These are phyloP conservation scores for Antrozous pallidus DNA, from an alignment of 2,797 vertebrate species.

Conservation along the genomic window DNA sequence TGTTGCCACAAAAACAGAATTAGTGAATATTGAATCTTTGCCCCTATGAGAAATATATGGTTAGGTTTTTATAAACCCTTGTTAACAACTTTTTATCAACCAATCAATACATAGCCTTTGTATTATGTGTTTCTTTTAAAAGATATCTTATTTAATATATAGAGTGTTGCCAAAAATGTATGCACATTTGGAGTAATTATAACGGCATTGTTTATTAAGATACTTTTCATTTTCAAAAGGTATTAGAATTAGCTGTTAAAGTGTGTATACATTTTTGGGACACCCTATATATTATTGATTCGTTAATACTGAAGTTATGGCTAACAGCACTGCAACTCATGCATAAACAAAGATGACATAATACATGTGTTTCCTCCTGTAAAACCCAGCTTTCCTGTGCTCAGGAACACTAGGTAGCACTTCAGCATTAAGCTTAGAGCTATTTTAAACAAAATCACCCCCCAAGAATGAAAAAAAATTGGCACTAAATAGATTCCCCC, in stretches of 20 bases:
- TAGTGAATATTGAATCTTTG: background rate
- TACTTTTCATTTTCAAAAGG: no score
- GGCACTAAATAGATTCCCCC: background rate
- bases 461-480: background rate
- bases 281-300: background rate
- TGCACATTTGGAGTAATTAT: no score
- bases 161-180: no score
- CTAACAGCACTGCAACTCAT: background rate
- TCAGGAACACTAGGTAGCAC: background rate
- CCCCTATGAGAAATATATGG: background rate
- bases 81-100: background rate
- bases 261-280: background rate
- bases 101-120: background rate
- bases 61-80: background rate
- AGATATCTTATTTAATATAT: background rate
- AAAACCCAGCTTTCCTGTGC: background rate
- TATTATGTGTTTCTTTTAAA: background rate
- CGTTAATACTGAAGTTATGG: background rate
- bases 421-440: background rate
- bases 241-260: no score
- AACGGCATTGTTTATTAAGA: no score
- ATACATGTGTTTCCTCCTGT: background rate
- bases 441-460: background rate
- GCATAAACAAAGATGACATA: background rate
- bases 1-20: background rate